phyloP scores from a whole-genome alignment of 2,888 invertebrate genomes.

The Escarpia spicata region DNA sequence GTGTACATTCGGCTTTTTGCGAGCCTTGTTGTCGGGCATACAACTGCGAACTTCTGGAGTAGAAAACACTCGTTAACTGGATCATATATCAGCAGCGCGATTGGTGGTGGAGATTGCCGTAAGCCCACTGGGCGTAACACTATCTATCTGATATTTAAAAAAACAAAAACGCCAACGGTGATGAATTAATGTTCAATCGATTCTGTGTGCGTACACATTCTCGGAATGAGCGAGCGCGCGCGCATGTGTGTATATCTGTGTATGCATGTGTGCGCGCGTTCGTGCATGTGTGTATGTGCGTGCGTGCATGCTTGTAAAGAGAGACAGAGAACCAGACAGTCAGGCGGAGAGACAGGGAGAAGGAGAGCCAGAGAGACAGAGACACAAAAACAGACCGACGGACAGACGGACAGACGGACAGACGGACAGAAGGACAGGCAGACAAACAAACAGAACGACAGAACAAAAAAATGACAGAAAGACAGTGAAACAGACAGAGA shows the following conservation, averaged over 20 bases:
- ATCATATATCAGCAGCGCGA: not conserved
- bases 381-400: not conserved
- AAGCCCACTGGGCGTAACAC: not conserved
- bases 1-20: not conserved
- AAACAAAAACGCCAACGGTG: not conserved
- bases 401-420: not conserved
- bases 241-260: too few relatives aligned
- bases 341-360: too few relatives aligned
- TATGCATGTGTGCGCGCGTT: too few relatives aligned
- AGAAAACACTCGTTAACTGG: not conserved
- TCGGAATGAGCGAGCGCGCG: not conserved
- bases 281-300: too few relatives aligned
- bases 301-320: too few relatives aligned
- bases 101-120: not conserved
- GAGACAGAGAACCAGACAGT: too few relatives aligned
- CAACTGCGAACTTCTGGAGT: not conserved
- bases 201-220: not conserved
- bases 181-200: not conserved
- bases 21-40: not conserved
- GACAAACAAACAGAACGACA: too few relatives aligned
- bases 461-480: too few relatives aligned
- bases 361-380: not conserved
- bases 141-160: not conserved
- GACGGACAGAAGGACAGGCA: not conserved
- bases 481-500: too few relatives aligned